Percentiles rank a stretch among this genome's conserved stretches.
Evolutionary conservation across 1,140 invertebrate species (phyloP).

Genomic region (Neotoxoptera formosana): DNA sequence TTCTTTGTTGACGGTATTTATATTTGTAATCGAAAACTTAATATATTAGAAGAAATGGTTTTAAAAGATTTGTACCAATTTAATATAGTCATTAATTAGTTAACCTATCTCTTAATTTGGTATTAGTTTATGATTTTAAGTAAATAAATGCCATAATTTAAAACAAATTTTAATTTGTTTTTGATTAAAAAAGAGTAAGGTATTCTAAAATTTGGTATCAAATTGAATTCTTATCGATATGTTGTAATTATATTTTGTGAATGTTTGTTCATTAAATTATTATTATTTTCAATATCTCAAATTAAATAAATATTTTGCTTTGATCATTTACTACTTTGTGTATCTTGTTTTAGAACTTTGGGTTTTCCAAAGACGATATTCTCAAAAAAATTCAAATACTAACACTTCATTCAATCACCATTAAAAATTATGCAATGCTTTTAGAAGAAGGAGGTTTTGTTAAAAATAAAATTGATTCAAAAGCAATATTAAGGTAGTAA

Average conservation of each 20-base stretch:
- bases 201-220: background rate
- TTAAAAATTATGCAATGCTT: constrained; percentile 43
- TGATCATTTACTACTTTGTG: background rate
- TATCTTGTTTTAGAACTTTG: background rate
- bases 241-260: background rate
- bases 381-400: constrained; percentile 37
- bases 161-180: background rate
- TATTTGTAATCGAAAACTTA: background rate
- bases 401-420: constrained; percentile 24
- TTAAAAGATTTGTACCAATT: background rate
- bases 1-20: constrained; percentile 3
- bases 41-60: background rate
- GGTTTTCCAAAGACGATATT: constrained; percentile 38
- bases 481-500: constrained; percentile 5
- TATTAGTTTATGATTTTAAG: background rate
- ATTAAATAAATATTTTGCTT: too few relatives aligned
- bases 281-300: background rate
- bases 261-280: background rate
- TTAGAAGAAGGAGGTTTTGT: constrained; percentile 48
- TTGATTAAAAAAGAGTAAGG: background rate
- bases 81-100: background rate
- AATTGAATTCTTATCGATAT: background rate
- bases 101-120: background rate
- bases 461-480: constrained; percentile 24
- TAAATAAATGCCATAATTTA: background rate